Evolutionary conservation across 2,797 vertebrate species (phyloP).

Genomic region (Sebastes trivittatus): DNA sequence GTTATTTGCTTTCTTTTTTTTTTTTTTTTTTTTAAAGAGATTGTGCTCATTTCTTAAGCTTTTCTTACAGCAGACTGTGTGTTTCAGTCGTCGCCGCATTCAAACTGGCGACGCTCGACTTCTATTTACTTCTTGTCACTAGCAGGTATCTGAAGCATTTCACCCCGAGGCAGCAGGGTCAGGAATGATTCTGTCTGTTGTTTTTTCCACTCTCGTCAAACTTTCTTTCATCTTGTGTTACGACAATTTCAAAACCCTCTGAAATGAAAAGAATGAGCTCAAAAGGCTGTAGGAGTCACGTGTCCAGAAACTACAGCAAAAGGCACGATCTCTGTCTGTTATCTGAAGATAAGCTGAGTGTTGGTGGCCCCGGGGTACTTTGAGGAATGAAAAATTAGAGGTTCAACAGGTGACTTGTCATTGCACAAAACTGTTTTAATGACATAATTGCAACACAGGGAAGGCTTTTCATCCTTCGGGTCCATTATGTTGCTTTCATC

Average conservation of each 20-base stretch:
- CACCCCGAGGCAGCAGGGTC: slow-evolving; percentile 4
- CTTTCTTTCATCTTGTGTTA: slow-evolving; percentile 27
- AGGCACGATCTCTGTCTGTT: background rate
- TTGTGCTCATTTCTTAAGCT: background rate
- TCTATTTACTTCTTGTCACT: background rate
- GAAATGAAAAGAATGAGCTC: slow-evolving; percentile 36
- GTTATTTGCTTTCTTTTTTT: background rate
- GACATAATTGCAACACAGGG: slow-evolving; percentile 2
- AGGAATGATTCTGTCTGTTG: slow-evolving; percentile 1
- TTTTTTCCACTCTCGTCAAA: slow-evolving; percentile 11
- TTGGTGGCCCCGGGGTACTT: background rate
- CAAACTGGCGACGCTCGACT: background rate
- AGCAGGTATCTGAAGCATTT: slow-evolving; percentile 45
- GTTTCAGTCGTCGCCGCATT: background rate
- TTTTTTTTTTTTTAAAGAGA: background rate
- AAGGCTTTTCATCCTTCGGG: background rate
- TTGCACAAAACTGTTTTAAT: background rate
- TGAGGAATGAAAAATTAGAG: background rate
- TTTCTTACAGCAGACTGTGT: background rate
- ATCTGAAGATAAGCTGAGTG: background rate
- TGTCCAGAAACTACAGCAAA: background rate
- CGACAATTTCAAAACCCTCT: slow-evolving; percentile 5
- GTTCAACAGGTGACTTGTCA: background rate
- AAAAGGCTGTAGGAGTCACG: background rate
- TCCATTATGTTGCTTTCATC: slow-evolving; percentile 3